phyloP scores from a whole-genome alignment of 2,888 invertebrate genomes.

The Platycheirus rosarum region DNA sequence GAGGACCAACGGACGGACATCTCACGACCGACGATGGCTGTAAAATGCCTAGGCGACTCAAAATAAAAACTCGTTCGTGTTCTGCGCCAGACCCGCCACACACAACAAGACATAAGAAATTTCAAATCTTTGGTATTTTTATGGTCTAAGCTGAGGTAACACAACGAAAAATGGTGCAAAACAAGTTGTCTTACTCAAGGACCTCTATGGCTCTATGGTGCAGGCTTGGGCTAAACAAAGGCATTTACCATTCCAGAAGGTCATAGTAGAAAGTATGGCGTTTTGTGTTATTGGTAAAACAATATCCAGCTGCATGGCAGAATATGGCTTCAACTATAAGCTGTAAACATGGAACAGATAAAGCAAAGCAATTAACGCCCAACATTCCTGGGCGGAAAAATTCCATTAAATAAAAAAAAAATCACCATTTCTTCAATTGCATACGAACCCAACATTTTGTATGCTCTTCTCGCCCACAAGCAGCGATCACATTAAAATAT shows the following conservation, averaged over 20 bases:
- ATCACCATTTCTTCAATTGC: conserved; percentile 12
- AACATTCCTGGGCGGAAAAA: conserved; percentile 32
- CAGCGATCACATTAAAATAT: conserved; percentile 10
- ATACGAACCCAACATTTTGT: conserved; percentile 47
- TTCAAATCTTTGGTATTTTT: conserved; percentile 43
- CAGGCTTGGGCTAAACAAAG: background rate
- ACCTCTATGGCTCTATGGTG: conserved; percentile 48
- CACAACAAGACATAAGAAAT: conserved; percentile 9
- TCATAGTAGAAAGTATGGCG: conserved; percentile 15
- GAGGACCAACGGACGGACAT: background rate
- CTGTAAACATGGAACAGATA: conserved; percentile 1
- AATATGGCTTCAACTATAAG: conserved; percentile 3
- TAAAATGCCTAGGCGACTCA: conserved; percentile 47
- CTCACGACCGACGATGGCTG: background rate
- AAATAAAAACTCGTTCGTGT: conserved; percentile 56
- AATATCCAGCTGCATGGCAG: conserved; percentile 6
- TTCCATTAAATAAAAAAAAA: conserved; percentile 10
- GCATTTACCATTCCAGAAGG: conserved; percentile 29
- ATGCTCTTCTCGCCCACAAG: conserved; percentile 53
- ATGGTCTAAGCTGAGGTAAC: conserved; percentile 31
- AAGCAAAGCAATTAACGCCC: conserved; percentile 46
- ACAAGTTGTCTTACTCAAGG: conserved; percentile 58
- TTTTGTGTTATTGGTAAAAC: conserved; percentile 1
- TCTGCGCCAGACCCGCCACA: conserved; percentile 9
- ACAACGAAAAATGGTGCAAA: background rate